Base-by-base conservation (phyloP, 1,140 invertebrate species). In the Danaus melanippus region DNA sequence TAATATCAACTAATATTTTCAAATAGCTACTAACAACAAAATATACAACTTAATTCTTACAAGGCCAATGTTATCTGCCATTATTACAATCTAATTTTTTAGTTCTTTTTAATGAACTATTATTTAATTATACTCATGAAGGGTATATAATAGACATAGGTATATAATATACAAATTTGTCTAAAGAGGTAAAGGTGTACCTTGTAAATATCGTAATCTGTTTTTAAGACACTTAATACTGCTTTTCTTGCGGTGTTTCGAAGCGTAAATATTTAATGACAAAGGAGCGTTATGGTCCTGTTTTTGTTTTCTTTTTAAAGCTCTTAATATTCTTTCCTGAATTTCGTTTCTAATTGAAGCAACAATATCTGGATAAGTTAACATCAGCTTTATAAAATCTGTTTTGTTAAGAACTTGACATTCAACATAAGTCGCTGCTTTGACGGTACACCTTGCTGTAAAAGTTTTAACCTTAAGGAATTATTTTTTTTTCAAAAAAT, bases 191-290 rank as follows among this genome's bases (percentile, higher is more conserved):
- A n/a, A n/a, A n/a, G 3, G 42, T 21, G 57, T 66, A 80, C 82
- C 82, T 80, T 85, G 82, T 51, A 77, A 60, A 42, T 73, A 86
- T 66, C 83, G 71, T 55, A 86, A 60, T 65, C 73, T 84, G 48
- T 86, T 78, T 63, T 86, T 86, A n/a, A 86, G 69, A 60, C 83
- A 80, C 71, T 83, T 86, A 10, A 86, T 86, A 50, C 80, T 86
- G 46, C 80, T 84, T 51, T 79, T 81, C 56, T 81, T 81, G 7
- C 68, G 66, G 48, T 77, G 67, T 62, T 78, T 84, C 7, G 80
- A 84, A n/a, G 72, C 78, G 48, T 76, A 86, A 50, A 86, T 74
- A 58, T 81, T 86, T 40, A 86, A 62, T 21, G 71, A 64, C 39
- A 85, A 60, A 21, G 64, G 53, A 32, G 53, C 56, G 8, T 66